Conservation (phyloP, 1,140 invertebrate genomes). For the Papilio machaon region DNA sequence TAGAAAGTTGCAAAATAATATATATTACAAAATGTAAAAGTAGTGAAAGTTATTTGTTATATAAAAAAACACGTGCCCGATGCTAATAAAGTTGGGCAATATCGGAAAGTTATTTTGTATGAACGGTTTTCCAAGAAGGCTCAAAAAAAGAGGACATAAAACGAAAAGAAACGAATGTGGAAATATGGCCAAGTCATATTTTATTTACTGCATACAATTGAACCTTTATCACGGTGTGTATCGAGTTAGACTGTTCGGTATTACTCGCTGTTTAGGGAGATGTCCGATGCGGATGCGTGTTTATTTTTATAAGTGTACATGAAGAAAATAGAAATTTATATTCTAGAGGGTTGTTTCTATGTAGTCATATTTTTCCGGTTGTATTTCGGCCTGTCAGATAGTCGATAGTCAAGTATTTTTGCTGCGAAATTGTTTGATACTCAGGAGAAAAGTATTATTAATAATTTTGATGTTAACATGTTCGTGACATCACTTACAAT, state of each 20-base stretch:
- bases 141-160: constrained; percentile 77
- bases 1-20: constrained; percentile 41
- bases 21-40: constrained; percentile 62
- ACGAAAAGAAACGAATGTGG: constrained; percentile 76
- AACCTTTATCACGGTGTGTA: constrained; percentile 80
- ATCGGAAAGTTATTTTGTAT: constrained; percentile 80
- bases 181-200: constrained; percentile 81
- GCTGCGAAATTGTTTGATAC: neutral
- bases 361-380: constrained; percentile 27
- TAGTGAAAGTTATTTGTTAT: constrained; percentile 73
- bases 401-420: neutral
- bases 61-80: constrained; percentile 77
- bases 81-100: constrained; percentile 79
- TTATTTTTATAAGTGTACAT: constrained; percentile 34
- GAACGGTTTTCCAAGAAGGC: constrained; percentile 73
- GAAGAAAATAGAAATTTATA: constrained; percentile 31
- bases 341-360: constrained; percentile 21
- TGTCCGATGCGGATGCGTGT: constrained; percentile 45
- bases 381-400: constrained; percentile 45
- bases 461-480: no score
- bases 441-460: no score
- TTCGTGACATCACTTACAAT: no score
- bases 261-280: constrained; percentile 63
- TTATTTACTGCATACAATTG: constrained; percentile 83
- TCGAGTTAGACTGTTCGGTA: constrained; percentile 72